A percentile compares a stretch with the other conserved stretches of the same genome.
Conservation (phyloP, 2,113 vertebrate genomes). For the Amphiprion ocellaris region DNA sequence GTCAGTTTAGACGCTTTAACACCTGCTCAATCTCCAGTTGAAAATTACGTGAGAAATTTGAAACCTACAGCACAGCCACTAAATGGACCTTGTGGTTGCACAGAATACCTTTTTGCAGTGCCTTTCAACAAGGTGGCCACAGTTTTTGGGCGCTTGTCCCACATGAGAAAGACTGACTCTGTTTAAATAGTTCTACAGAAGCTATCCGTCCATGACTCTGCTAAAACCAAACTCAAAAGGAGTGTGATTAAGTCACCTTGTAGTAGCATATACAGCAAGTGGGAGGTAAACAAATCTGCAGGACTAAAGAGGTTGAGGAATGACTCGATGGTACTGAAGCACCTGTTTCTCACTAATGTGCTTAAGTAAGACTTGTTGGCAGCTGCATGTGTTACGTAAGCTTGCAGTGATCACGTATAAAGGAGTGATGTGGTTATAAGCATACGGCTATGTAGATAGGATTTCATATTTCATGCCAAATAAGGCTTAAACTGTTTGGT, state of each 20-base stretch:
- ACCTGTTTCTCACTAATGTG: slow-evolving; percentile 39
- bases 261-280: slow-evolving; percentile 4
- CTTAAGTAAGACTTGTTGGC: slow-evolving; percentile 49
- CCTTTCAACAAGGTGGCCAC: slow-evolving; percentile 34
- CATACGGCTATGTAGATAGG: slow-evolving; percentile 21
- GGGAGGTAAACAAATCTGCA: slow-evolving; percentile 27
- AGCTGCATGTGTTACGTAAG: slow-evolving; percentile 32
- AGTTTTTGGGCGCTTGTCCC: slow-evolving; percentile 3
- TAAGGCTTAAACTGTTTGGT: slow-evolving; percentile 44
- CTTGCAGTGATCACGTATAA: slow-evolving; percentile 44
- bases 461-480: slow-evolving; percentile 51
- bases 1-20: neutral
- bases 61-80: neutral
- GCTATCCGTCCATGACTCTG: slow-evolving; percentile 10
- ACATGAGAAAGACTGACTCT: slow-evolving; percentile 22
- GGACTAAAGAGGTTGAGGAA: slow-evolving; percentile 26
- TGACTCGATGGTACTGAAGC: slow-evolving; percentile 8
- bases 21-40: neutral
- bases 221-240: slow-evolving; percentile 12
- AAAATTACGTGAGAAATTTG: neutral
- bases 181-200: neutral
- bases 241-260: slow-evolving; percentile 17
- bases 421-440: slow-evolving; percentile 41
- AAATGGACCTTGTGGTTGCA: neutral
- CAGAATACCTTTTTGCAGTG: neutral